Evolutionary conservation across 1,140 invertebrate species (phyloP), one percentile per base, ranked within the genome.

Genomic region (Pachypeltis micranthus): DNA sequence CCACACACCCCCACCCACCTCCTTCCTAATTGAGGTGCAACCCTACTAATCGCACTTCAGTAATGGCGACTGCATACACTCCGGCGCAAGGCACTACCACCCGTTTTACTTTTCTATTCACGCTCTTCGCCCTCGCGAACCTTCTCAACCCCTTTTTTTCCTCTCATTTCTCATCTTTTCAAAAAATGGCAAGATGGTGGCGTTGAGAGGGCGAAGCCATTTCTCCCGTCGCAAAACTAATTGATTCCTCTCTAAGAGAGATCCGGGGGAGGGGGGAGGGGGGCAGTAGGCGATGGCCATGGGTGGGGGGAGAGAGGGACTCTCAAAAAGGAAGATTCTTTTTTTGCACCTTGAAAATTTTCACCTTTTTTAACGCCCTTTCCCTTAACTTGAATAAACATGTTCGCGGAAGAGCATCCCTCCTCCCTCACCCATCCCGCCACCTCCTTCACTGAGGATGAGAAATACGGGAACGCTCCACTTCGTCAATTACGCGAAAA

Each of bases 21-120:
- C 47, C 19, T 21, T 51, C 21, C 47, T 51, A 51, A 51, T 51
- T 51, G 47, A 51, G 47, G 47, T 51, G 47, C 47, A 51, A 51
- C 47, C 47, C 47, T 51, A 51, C 47, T 51, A 51, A 51, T 51
- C 47, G 23, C 47, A 51, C 47, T 51, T 21, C 47, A 14, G 47
- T 51, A 51, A 51, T 51, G 47, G 47, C 47, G 47, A 21, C 4
- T 51, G 47, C 47, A 51, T 51, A 51, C 23, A 51, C 31, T 39
- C 31, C 47, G 47, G 47, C 47, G 47, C 47, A 51, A 16, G 47
- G n/a, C n/a, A n/a, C n/a, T 51, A 51, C 47, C 16, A 10, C 21
- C 47, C 47, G 47, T 21, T 51, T 51, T 51, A 10, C 47, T 51
- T 21, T 51, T n/a, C n/a, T n/a, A n/a, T n/a, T n/a, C n/a, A n/a